Percentiles rank a stretch among this genome's conserved stretches.
phyloP scores from a whole-genome alignment of 2,888 invertebrate species.

The Aethes cnicana region DNA sequence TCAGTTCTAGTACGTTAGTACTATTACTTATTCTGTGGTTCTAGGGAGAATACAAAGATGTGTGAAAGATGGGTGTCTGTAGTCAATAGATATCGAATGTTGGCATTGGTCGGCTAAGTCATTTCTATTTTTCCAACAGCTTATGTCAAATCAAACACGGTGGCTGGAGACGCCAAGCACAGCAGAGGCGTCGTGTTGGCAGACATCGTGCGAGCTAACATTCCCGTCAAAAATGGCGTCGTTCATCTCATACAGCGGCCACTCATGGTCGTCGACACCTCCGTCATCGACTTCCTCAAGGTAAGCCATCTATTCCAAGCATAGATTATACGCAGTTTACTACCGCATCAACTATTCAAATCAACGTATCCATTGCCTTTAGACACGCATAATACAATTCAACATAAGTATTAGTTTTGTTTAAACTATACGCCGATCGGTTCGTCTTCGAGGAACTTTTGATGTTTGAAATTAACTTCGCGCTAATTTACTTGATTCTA shows the following conservation, averaged over 20 bases:
- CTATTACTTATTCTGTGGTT: no score
- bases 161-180: slow-evolving; percentile 89
- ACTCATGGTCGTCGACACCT: slow-evolving; percentile 95
- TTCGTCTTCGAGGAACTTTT: slow-evolving; percentile 5
- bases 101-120: no score
- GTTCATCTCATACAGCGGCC: slow-evolving; percentile 96
- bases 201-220: slow-evolving; percentile 93
- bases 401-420: neutral
- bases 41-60: no score
- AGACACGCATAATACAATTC: slow-evolving; percentile 18
- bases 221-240: slow-evolving; percentile 95
- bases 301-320: slow-evolving; percentile 64
- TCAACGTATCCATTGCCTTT: neutral
- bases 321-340: slow-evolving; percentile 8
- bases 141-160: slow-evolving; percentile 92
- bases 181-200: slow-evolving; percentile 92
- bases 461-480: slow-evolving; percentile 1
- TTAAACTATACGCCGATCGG: neutral
- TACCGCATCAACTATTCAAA: slow-evolving; percentile 18
- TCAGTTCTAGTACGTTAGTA: no score
- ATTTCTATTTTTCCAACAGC: slow-evolving; percentile 74
- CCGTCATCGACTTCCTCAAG: slow-evolving; percentile 92
- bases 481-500: slow-evolving; percentile 3
- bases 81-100: no score
- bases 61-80: no score